phyloP scores from a whole-genome alignment of 2,113 vertebrate genomes.

The Neodontobutis hainanensis region DNA sequence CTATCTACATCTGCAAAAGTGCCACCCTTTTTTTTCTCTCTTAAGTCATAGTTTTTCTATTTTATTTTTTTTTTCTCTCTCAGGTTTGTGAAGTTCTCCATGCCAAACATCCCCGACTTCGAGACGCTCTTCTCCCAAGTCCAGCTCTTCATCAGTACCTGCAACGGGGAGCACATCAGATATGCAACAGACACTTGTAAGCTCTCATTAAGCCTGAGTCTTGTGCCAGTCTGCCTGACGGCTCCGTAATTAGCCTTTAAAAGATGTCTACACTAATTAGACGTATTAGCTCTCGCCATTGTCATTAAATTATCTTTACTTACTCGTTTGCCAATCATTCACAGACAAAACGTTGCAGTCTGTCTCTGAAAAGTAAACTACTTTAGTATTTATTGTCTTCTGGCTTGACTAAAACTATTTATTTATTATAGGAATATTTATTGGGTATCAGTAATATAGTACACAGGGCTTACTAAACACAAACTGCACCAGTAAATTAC shows the following conservation, averaged over 20 bases:
- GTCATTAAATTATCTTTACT: neutral
- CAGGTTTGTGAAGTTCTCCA: slow-evolving; percentile 99
- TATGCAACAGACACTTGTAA: slow-evolving; percentile 99
- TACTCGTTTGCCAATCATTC: no score
- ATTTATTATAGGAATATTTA: neutral
- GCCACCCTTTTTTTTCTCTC: neutral
- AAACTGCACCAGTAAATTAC: neutral
- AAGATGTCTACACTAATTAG: neutral
- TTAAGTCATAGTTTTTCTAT: slow-evolving; percentile 20
- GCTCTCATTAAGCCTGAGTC: slow-evolving; percentile 45
- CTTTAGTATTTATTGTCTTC: no score
- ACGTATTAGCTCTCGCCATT: neutral
- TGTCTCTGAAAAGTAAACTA: no score
- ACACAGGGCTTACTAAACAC: neutral
- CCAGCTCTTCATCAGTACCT: slow-evolving; percentile 99
- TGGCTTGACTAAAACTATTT: no score
- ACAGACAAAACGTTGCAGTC: no score
- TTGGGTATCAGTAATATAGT: neutral
- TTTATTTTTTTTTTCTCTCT: neutral
- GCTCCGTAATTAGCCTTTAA: neutral
- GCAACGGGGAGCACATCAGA: slow-evolving; percentile 98
- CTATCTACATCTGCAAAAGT: no score
- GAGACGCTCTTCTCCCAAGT: slow-evolving; percentile 98
- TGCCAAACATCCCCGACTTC: slow-evolving; percentile 99
- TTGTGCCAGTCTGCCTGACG: neutral